Evolutionary conservation across 1,140 invertebrate species (phyloP), one percentile per base, ranked within the genome.

Genomic region (Eumeta japonica): DNA sequence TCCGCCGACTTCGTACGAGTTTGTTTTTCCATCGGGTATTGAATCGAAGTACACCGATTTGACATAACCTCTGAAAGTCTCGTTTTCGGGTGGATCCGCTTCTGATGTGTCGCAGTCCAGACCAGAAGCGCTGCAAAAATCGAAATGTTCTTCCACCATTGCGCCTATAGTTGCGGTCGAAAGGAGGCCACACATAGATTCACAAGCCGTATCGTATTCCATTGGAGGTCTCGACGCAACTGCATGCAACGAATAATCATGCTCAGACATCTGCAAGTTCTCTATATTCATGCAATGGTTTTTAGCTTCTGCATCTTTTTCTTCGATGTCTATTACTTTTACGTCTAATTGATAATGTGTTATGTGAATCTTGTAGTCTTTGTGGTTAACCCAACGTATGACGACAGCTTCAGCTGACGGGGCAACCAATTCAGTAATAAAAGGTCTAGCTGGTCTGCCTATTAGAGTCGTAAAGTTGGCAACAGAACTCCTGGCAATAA

Each of bases 391-490:
- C 68, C 68, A 73, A 28, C 52, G 55, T 15, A 73, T 40, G 15
- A 63, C 56, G 10, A 66, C 49, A 9, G 47, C 31, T 13, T 58
- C 47, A 14, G 51, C 52, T 3, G 51, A 53, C 7, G 49, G 52
- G 1, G 68, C 65, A 7, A 62, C 59, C 18, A 70, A 37, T 28
- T 73, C 65, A 11, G 55, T 39, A 14, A 73, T 57, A 28, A 73
- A 73, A 3, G 68, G 64, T 18, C 63, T 63, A 38, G 62, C 54
- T 2, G 68, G 68, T 46, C 56, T 66, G 13, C 63, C 64, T 14
- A 70, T 50, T 30, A 45, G 37, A 10, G 65, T 73, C 24, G 52
- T 48, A 28, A 73, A 73, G 24, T 62, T 62, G 0, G 54, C 44
- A 30, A 73, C 58, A 17, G 50, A 42, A 39, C 53, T 68, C 24